A percentile compares a stretch with the other conserved stretches of the same genome.
These are phyloP conservation scores for Lagorchestes hirsutus DNA, from an alignment of 2,797 vertebrate species.

Conservation along the genomic window DNA sequence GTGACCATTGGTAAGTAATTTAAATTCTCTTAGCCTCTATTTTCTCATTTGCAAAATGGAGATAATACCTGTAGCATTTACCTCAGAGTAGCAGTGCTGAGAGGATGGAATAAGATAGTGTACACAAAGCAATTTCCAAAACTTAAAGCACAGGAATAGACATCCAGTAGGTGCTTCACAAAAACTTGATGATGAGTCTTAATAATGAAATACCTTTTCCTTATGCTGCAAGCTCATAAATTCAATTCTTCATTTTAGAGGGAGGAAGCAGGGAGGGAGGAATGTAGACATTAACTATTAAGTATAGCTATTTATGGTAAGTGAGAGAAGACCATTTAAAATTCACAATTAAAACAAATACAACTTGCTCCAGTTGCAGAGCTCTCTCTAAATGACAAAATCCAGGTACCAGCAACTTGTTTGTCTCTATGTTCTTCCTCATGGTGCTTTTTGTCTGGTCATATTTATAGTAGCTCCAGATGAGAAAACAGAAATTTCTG, in stretches of 20 bases:
- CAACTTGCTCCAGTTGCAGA: neutral
- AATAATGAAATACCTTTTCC: neutral
- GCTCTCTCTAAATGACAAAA: neutral
- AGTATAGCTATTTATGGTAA: constrained; percentile 1
- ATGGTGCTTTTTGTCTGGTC: neutral
- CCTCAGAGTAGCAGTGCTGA: neutral
- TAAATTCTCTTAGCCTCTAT: neutral
- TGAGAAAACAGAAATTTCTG: neutral
- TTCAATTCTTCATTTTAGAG: neutral
- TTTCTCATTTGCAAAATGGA: neutral
- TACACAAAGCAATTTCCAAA: neutral
- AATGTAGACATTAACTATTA: neutral
- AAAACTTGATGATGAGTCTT: neutral
- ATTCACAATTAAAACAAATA: neutral
- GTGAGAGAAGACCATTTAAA: constrained; percentile 5
- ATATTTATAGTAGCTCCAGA: neutral
- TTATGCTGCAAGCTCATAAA: neutral
- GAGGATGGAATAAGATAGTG: neutral
- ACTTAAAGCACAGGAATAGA: neutral
- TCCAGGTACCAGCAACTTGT: constrained; percentile 11
- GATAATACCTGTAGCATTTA: neutral
- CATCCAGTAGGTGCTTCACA: fast-evolving
- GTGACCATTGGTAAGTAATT: neutral
- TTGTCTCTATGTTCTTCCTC: neutral
- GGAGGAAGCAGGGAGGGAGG: neutral